Evolutionary conservation across 2,797 vertebrate species (phyloP).

Genomic region (Myotis pilosus): DNA sequence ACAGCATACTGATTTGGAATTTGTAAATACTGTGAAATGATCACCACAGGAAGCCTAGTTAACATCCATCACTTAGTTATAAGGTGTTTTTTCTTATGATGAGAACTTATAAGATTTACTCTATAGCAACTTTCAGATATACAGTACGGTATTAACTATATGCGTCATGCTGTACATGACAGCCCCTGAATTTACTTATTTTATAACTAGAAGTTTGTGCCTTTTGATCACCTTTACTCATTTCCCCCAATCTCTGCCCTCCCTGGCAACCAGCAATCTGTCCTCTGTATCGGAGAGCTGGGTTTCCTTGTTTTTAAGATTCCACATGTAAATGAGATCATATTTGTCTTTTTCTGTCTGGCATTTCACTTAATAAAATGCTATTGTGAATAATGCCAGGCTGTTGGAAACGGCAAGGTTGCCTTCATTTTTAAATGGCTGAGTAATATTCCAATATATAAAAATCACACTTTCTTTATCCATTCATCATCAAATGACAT

Average conservation of each 20-base stretch:
- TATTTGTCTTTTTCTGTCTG: neutral
- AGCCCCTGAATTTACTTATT: neutral
- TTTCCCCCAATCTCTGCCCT: neutral
- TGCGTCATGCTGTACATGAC: neutral
- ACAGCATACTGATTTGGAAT: neutral
- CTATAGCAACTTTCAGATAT: neutral
- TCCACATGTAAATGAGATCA: neutral
- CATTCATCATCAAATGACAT: neutral
- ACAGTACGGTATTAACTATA: neutral
- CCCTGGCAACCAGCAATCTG: neutral
- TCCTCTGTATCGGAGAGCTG: neutral
- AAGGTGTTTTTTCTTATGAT: neutral
- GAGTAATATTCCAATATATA: neutral
- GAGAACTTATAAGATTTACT: neutral
- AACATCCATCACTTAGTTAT: neutral
- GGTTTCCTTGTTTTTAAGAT: neutral
- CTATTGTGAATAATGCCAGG: neutral
- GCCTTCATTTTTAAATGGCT: neutral
- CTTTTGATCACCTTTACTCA: neutral
- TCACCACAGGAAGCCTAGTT: neutral
- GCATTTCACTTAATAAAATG: neutral
- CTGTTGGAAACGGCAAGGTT: neutral
- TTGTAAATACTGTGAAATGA: neutral
- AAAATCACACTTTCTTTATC: neutral
- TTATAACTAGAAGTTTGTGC: neutral